These are phyloP conservation scores for Cenopis cana DNA, from an alignment of 2,888 invertebrate genomes.

Conservation along the genomic window DNA sequence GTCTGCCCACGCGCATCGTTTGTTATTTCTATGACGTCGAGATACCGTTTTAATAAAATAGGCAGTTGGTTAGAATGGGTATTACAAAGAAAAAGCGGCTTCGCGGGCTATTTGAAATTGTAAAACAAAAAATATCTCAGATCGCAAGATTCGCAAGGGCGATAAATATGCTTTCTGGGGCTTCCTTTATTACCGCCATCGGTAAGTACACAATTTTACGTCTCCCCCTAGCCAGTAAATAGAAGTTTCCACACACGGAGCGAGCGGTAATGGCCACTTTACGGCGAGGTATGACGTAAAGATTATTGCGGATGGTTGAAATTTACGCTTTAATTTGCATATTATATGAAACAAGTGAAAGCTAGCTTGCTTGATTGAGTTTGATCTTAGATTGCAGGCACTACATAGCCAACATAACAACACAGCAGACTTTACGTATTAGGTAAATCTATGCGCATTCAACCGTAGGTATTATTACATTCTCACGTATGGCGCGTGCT, in stretches of 20 bases:
- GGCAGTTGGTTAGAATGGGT: not conserved
- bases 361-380: not conserved
- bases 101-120: not conserved
- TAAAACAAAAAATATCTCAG: too few species aligned
- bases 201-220: too few species aligned
- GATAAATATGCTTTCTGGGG: too few species aligned
- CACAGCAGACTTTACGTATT: slow-evolving; percentile 2
- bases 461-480: slow-evolving; percentile 3
- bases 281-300: not conserved
- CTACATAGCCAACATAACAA: slow-evolving; percentile 5
- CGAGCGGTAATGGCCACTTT: too few species aligned
- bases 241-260: too few species aligned
- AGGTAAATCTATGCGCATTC: slow-evolving; percentile 24
- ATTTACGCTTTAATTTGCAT: not conserved
- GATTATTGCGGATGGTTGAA: not conserved
- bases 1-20: not conserved
- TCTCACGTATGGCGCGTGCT: not conserved
- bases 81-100: not conserved
- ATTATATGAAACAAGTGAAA: slow-evolving; percentile 7
- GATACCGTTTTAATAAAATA: not conserved
- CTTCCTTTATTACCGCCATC: too few species aligned
- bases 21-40: not conserved
- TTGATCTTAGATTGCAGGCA: slow-evolving; percentile 5
- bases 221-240: too few species aligned
- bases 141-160: too few species aligned